Evolutionary conservation across 2,888 invertebrate genomes (phyloP), one percentile per base, ranked within the genome.

Genomic region (Salticus scenicus): DNA sequence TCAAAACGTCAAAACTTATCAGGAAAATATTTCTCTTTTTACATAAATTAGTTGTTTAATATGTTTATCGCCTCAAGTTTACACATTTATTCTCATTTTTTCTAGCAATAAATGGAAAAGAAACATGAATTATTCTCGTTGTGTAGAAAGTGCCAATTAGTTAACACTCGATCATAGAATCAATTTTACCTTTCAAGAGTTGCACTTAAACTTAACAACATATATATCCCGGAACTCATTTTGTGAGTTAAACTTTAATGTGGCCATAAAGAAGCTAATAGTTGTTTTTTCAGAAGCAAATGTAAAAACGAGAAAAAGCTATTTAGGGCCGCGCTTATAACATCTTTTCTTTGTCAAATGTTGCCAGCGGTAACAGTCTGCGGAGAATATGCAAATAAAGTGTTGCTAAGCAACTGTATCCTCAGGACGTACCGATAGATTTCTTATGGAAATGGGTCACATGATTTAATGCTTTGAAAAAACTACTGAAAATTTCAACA

Each of bases 381-480:
- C 71, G 77, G 71, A 71, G 82, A 83, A 83, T 83, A 83, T 83
- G 83, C 83, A 83, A 83, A 83, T 83, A 83, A 83, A 83, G 47
- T 51, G 83, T 83, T 37, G 64, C 76, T 71, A 74, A 30, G 76
- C 67, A 77, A 83, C 76, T 51, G n/a, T 66, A 73, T 73, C 51
- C 80, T 67, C 37, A 64, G 75, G 42, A 47, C 7, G 42, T 47
- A 47, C 42, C 10, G 17, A 47, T 47, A 17, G 42, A 47, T 47
- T 47, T 47, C 42, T 47, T 47, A 47, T 47, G 42, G 42, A 47
- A 47, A 47, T 47, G 42, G 42, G 42, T 47, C 42, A 47, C 17
- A 47, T 17, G 17, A 10, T 14, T 47, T 17, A 14, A 47, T 17
- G 42, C 42, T 47, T 37, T 37, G 10, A 37, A 37, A 37, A 7